Conservation (phyloP, 2,113 vertebrate genomes). For the Theristicus caerulescens region DNA sequence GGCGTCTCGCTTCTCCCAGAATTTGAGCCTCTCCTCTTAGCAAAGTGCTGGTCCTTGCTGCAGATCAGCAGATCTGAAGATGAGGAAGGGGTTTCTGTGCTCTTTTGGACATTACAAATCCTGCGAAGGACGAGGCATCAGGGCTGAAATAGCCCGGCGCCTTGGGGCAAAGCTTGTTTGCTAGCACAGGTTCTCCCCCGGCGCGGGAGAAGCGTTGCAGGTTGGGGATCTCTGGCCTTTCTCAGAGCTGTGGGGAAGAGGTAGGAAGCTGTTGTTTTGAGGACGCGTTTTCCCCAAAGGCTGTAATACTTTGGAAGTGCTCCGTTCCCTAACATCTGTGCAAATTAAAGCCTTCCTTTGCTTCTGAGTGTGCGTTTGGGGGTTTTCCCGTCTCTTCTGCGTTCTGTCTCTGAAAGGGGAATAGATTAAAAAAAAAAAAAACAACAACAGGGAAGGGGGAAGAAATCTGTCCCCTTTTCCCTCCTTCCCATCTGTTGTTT, state of each 20-base stretch:
- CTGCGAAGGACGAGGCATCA: neutral
- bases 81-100: neutral
- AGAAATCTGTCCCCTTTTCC: slow-evolving; percentile 3
- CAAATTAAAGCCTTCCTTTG: neutral
- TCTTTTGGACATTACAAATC: neutral
- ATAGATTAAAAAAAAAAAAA: neutral
- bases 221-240: neutral
- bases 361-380: neutral
- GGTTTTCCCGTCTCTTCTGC: neutral
- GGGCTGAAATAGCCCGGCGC: neutral
- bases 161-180: neutral
- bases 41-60: neutral
- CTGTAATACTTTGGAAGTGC: neutral
- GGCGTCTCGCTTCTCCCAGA: neutral
- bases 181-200: neutral
- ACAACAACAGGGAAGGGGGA: neutral
- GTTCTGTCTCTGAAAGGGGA: neutral
- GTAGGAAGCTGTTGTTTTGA: neutral
- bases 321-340: neutral
- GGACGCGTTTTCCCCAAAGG: neutral
- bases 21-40: neutral
- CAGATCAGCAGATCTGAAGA: neutral
- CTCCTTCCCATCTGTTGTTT: slow-evolving; percentile 44
- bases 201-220: neutral
- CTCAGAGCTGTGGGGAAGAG: neutral